A percentile compares a stretch with the other conserved stretches of the same genome.
Conservation (phyloP, 2,888 invertebrate genomes). For the Lithosia quadra region DNA sequence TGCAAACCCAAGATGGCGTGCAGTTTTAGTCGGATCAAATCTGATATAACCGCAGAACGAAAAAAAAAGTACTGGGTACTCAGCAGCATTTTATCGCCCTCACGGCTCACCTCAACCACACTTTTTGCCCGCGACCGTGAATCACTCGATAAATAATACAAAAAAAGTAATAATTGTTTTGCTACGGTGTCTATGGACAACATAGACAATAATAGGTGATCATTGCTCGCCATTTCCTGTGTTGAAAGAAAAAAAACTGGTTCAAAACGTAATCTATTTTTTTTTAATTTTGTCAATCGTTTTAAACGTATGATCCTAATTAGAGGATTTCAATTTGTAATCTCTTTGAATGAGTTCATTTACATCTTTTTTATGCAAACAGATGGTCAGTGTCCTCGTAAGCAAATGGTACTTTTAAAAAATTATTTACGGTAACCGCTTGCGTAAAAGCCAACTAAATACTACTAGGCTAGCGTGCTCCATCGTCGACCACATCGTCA, state of each 20-base stretch:
- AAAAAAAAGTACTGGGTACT: no score
- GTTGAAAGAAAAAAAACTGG: neutral
- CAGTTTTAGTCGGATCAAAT: no score
- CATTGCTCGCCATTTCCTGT: constrained; percentile 32
- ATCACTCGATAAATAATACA: constrained; percentile 36
- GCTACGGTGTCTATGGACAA: constrained; percentile 32
- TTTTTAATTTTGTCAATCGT: neutral
- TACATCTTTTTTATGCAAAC: neutral
- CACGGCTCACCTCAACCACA: constrained; percentile 34
- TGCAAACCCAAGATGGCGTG: no score
- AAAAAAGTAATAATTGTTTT: constrained; percentile 38
- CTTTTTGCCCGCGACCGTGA: constrained; percentile 44
- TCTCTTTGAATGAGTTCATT: constrained; percentile 3
- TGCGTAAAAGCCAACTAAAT: no score
- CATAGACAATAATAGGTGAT: constrained; percentile 19
- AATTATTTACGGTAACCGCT: no score
- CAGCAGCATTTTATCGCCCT: constrained; percentile 38
- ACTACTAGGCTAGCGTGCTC: no score
- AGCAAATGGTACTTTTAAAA: no score
- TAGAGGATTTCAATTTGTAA: neutral
- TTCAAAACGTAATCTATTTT: neutral
- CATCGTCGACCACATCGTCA: no score
- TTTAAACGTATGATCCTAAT: neutral
- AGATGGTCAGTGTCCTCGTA: neutral
- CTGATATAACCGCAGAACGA: no score